phyloP scores from a whole-genome alignment of 2,113 vertebrate species.

The Callorhinus ursinus region DNA sequence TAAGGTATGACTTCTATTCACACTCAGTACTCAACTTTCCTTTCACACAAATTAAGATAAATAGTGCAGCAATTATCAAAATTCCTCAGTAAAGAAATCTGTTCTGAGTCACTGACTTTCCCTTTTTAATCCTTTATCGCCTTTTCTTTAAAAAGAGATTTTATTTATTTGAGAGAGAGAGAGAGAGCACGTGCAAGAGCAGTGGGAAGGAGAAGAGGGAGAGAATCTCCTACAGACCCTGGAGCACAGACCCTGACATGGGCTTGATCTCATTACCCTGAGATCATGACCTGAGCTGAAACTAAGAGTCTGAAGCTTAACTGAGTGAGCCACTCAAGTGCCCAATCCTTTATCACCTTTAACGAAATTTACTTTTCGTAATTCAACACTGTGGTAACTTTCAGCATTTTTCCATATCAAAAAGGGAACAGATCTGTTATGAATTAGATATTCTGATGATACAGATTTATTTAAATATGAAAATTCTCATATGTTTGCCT shows the following conservation, averaged over 20 bases:
- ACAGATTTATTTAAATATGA: background rate
- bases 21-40: background rate
- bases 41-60: constrained; percentile 44
- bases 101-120: background rate
- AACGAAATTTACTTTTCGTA: background rate
- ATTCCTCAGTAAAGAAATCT: background rate
- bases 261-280: background rate
- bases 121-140: background rate
- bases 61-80: constrained; percentile 20
- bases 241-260: background rate
- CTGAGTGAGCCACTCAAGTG: background rate
- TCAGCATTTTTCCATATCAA: background rate
- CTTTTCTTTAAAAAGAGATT: background rate
- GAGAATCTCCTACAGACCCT: background rate
- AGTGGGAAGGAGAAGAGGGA: background rate
- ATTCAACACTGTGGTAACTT: background rate
- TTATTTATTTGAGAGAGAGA: background rate
- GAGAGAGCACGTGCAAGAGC: background rate
- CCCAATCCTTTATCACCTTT: background rate
- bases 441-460: background rate
- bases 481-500: background rate
- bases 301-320: background rate
- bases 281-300: background rate
- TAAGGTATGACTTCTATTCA: background rate
- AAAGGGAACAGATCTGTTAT: background rate